These are phyloP conservation scores for Pseudomugil tenellus DNA, from an alignment of 2,797 vertebrate genomes.

Conservation along the genomic window DNA sequence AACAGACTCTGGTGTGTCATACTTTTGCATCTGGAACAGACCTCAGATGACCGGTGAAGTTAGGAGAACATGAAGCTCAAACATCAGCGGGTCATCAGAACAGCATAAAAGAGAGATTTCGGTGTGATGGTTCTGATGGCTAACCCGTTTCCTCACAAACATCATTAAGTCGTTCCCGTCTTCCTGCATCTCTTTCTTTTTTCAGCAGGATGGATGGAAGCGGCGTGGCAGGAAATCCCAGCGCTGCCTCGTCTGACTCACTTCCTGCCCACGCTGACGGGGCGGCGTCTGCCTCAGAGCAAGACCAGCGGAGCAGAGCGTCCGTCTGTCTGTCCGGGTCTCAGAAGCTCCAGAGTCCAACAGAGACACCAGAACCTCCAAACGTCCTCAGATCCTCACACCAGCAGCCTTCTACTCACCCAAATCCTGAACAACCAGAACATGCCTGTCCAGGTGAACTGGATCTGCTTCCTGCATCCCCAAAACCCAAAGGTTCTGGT, in stretches of 20 bases:
- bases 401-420: not conserved
- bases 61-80: too few relatives aligned
- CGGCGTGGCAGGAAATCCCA: conserved; percentile 63
- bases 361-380: not conserved
- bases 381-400: not conserved
- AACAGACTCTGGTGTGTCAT: too few relatives aligned
- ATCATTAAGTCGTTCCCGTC: conserved; percentile 4
- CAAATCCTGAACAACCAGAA: not conserved
- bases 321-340: not conserved
- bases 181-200: conserved; percentile 16
- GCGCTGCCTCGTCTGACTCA: conserved; percentile 36
- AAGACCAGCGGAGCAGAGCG: not conserved
- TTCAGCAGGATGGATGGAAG: conserved; percentile 64
- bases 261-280: conserved; percentile 51
- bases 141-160: conserved; percentile 1
- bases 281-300: conserved; percentile 5
- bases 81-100: too few relatives aligned
- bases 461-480: not conserved
- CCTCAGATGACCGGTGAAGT: too few relatives aligned
- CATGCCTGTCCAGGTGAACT: not conserved
- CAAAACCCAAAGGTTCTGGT: not conserved
- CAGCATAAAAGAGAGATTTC: too few relatives aligned
- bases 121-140: not conserved
- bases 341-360: conserved; percentile 8
- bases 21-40: too few relatives aligned